Evolutionary conservation across 2,797 vertebrate genomes (phyloP), one percentile per base, ranked within the genome.

Genomic region (Xyrichtys novacula): DNA sequence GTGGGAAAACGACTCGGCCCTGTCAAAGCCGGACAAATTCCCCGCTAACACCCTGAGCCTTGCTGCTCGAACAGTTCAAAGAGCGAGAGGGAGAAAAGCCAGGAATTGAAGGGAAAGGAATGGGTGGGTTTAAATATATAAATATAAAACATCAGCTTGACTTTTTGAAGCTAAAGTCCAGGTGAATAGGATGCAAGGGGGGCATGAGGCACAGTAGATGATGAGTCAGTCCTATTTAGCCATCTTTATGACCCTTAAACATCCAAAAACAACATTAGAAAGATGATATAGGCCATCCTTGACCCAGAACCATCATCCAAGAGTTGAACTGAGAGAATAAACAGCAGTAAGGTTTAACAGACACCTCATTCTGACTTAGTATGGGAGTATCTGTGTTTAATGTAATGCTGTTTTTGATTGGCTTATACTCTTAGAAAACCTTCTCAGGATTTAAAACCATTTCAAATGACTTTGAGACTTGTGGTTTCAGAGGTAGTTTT

Each of bases 1-100:
- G 80, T 80, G 82, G 83, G 87, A 89, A 91, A 92, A 85, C 81
- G 83, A 68, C 89, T 89, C 84, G 84, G 89, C 81, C 85, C 86
- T 90, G 91, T 94, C 91, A 93, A 91, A 94, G 92, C 87, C 43
- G 79, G 91, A 93, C 91, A 94, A 94, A 94, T 92, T 93, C 90
- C 88, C 79, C 50, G 83, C 87, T 92, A 93, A 90, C 91, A 86
- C 91, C 86, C 88, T 88, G 88, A 93, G 91, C 83, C 75, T 75
- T 52, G 70, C 83, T 88, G 85, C 85, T 87, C 84, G 14, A 78
- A 75, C 66, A 88, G 90, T 93, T 94, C 91, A 93, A 92, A 93
- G 92, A 86, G 78, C 34, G 49, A 78, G 38, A 50, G 66, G 68
- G 50, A 72, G 71, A 50, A 76, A 74, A 82, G 70, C 53, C 52